A percentile compares a stretch with the other conserved stretches of the same genome.
Conservation (phyloP, 2,797 vertebrate genomes). For the Brachymystax lenok region DNA sequence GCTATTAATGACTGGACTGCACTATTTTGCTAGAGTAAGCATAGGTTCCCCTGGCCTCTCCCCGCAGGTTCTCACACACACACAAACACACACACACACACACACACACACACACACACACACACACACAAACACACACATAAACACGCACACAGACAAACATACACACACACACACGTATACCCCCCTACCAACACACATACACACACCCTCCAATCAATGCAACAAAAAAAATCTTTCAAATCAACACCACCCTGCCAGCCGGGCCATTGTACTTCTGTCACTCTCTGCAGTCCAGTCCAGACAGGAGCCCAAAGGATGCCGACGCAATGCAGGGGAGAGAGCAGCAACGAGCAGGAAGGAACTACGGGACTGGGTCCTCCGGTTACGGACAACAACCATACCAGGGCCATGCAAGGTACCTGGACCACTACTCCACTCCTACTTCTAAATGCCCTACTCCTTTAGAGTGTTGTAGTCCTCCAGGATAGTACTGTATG, state of each 20-base stretch:
- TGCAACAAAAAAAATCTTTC: slow-evolving; percentile 49
- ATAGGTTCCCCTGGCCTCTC: slow-evolving; percentile 34
- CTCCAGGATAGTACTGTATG: no score
- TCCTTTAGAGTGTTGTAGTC: background rate
- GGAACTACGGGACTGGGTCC: slow-evolving; percentile 26
- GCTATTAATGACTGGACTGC: slow-evolving; percentile 61
- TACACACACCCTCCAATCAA: slow-evolving; percentile 46
- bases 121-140: background rate
- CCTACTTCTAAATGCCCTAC: background rate
- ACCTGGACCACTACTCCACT: slow-evolving; percentile 16
- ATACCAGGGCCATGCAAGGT: slow-evolving; percentile 45
- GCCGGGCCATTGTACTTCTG: slow-evolving; percentile 20
- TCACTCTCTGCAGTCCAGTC: slow-evolving; percentile 45
- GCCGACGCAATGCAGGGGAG: slow-evolving; percentile 60
- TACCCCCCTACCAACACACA: background rate
- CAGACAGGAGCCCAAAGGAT: slow-evolving; percentile 50
- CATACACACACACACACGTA: no score
- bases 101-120: background rate
- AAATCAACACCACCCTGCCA: slow-evolving; percentile 28
- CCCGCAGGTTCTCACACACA: background rate
- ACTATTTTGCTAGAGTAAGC: slow-evolving; percentile 65
- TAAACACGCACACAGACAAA: no score
- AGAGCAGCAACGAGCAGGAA: slow-evolving; percentile 49
- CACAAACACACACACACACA: background rate
- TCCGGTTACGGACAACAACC: background rate